phyloP scores from a whole-genome alignment of 2,797 vertebrate genomes.

The Brotula barbata region DNA sequence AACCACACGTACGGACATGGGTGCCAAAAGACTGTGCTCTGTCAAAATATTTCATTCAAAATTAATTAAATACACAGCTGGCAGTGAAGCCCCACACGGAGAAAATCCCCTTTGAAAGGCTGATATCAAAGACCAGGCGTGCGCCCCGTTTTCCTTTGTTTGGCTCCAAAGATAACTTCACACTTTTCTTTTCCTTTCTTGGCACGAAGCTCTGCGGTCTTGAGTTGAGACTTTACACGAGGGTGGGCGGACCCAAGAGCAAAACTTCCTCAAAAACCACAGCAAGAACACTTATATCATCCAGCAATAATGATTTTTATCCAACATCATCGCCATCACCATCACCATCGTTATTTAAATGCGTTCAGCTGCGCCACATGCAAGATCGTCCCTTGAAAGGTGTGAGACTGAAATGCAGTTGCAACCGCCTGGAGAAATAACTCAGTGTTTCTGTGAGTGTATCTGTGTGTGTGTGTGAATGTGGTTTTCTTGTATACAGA shows the following conservation, averaged over 20 bases:
- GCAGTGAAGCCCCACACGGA: conserved; percentile 60
- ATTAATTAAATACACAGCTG: conserved; percentile 73
- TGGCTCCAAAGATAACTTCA: conserved; percentile 61
- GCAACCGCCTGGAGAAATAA: conserved; percentile 36
- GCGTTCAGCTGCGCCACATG: conserved; percentile 15
- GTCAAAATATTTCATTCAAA: conserved; percentile 71
- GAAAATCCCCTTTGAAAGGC: conserved; percentile 65
- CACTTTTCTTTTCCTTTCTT: conserved; percentile 38
- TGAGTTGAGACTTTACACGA: neutral
- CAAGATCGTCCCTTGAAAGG: conserved; percentile 20
- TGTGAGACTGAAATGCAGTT: conserved; percentile 32
- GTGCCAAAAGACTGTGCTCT: conserved; percentile 57
- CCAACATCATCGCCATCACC: conserved; percentile 13
- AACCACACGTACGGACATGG: conserved; percentile 42
- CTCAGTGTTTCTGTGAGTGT: conserved; percentile 26
- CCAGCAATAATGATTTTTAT: conserved; percentile 63
- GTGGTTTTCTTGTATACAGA: conserved; percentile 47
- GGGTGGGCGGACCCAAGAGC: conserved; percentile 24
- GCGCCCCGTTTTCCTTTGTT: conserved; percentile 61
- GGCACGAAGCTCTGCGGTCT: conserved; percentile 36
- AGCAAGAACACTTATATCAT: conserved; percentile 52
- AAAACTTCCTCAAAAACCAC: conserved; percentile 43
- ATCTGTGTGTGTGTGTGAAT: conserved; percentile 31
- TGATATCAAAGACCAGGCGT: conserved; percentile 61
- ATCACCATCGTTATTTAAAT: conserved; percentile 5